Evolutionary conservation across 1,140 invertebrate species (phyloP).

Genomic region (Formica selysi): DNA sequence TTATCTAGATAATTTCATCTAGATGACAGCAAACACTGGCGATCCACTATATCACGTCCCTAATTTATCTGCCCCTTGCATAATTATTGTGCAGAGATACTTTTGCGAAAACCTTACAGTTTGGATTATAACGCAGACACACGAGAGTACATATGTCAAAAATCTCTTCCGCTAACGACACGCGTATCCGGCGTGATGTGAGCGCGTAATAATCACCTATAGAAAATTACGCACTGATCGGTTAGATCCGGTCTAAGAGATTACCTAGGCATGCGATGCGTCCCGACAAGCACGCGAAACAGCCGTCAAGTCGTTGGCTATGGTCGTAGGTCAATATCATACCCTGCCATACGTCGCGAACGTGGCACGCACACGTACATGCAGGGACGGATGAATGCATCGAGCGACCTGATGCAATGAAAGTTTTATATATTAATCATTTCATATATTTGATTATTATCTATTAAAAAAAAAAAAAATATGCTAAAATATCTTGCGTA

Average conservation of each 20-base stretch:
- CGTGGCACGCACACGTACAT: conserved; percentile 30
- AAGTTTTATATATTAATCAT: neutral
- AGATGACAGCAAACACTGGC: too few relatives aligned
- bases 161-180: conserved; percentile 43
- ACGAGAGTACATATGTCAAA: neutral
- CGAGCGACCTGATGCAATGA: neutral
- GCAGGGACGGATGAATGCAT: neutral
- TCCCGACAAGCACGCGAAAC: conserved; percentile 56
- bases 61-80: neutral
- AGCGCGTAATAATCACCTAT: conserved; percentile 39
- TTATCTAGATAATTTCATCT: too few relatives aligned
- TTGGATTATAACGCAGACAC: neutral
- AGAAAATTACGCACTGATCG: conserved; percentile 60
- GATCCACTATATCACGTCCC: neutral
- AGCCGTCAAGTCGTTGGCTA: conserved; percentile 60
- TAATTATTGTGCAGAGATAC: neutral
- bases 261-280: conserved; percentile 46
- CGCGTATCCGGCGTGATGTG: neutral
- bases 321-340: conserved; percentile 63
- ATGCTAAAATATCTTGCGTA: neutral
- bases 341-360: conserved; percentile 14
- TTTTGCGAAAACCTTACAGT: neutral
- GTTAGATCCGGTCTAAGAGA: conserved; percentile 58
- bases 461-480: conserved; percentile 22
- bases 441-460: neutral